A percentile compares a stretch with the other conserved stretches of the same genome.
Conservation (phyloP, 2,113 vertebrate genomes). For the Anolis carolinensis region DNA sequence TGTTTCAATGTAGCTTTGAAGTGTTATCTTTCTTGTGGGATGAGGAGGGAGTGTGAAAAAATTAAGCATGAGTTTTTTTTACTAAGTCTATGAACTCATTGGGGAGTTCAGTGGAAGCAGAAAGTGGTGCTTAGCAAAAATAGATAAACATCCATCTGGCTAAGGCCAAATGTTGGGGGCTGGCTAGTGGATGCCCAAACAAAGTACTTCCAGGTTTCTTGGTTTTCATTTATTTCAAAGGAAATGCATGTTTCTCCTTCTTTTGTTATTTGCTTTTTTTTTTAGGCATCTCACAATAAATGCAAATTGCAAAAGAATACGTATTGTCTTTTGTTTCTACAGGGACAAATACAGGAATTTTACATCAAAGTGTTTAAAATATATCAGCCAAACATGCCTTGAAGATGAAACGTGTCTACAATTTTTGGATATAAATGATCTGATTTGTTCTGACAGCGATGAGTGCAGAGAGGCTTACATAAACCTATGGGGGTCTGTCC, state of each 20-base stretch:
- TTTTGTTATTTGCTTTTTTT: not conserved
- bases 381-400: constrained; percentile 66
- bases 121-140: not conserved
- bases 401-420: constrained; percentile 74
- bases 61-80: too few relatives aligned
- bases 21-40: not conserved
- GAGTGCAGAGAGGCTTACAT: constrained; percentile 88
- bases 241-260: not conserved
- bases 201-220: not conserved
- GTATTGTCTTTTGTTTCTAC: not conserved
- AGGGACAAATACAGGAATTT: constrained; percentile 79
- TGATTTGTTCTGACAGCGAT: constrained; percentile 72
- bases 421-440: constrained; percentile 65
- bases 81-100: not conserved
- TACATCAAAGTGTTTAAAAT: constrained; percentile 81
- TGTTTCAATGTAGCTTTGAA: too few relatives aligned
- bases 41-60: too few relatives aligned
- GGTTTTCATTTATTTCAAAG: not conserved
- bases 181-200: not conserved
- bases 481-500: constrained; percentile 78
- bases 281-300: not conserved
- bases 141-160: not conserved
- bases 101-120: not conserved
- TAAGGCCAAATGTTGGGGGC: not conserved
- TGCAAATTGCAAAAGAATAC: not conserved